Evolutionary conservation across 2,797 vertebrate species (phyloP), one percentile per base, ranked within the genome.

Genomic region (Oreochromis mossambicus): DNA sequence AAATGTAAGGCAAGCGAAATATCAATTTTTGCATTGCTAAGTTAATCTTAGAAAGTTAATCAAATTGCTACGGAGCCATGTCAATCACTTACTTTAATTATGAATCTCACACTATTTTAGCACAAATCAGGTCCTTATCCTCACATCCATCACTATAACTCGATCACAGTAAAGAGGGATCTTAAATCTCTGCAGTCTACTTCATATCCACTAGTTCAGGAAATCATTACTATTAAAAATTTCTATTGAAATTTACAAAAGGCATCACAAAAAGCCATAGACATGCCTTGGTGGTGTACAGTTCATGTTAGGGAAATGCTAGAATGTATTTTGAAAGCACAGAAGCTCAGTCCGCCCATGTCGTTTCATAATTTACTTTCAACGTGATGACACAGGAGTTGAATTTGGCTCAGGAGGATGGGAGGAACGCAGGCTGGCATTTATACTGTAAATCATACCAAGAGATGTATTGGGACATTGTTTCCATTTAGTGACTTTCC

Each of bases 291-390:
- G 55, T 15, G 79, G 77, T 70, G 24, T 52, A 58, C 11, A 76
- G 78, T 88, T 79, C 50, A 81, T 87, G 87, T 89, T 77, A 80
- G 54, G n/a, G 38, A 52, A 48, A 32, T 78, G 81, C 56, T 87
- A 55, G 24, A n/a, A 88, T 90, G 75, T 21, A 89, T 91, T 92
- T 87, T 83, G 21, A 63, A 85, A 76, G 41, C 68, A 54, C 63
- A 52, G n/a, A 43, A 21, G 85, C 26, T 83, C 78, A 84, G 32
- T 43, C 84, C 87, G 78, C n/a, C n/a, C 83, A 82, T 58, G 87
- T 85, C 79, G 80, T 82, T 80, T 87, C n/a, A 81, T 78, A 77
- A 91, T 89, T 91, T 92, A 81, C 77, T 78, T 88, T 81, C 80
- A 83, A 90, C 50, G 79, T 76, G 85, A 90, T 38, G 77, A 75